phyloP scores from a whole-genome alignment of 1,140 invertebrate species.

The Caenorhabditis latens region DNA sequence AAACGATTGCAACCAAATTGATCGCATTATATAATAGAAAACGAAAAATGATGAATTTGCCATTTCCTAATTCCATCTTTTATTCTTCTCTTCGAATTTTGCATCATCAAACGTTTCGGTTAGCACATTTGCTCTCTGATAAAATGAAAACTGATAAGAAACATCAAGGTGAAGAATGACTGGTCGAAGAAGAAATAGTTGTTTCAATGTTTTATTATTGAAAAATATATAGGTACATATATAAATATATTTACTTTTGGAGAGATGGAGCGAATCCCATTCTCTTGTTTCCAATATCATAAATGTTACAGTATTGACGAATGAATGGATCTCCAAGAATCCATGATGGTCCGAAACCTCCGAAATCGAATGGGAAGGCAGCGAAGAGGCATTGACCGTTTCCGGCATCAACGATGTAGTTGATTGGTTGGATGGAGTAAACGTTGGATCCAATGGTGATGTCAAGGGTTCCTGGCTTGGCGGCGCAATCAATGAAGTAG shows the following conservation, averaged over 20 bases:
- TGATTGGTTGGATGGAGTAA: conserved; percentile 53
- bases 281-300: conserved; percentile 59
- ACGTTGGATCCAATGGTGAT: conserved; percentile 48
- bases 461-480: conserved; percentile 7
- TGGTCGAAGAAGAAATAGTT: not conserved
- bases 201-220: conserved; percentile 32
- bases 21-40: not conserved
- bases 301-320: conserved; percentile 59
- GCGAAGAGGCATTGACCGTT: conserved; percentile 50
- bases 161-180: not conserved
- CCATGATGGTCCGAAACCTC: conserved; percentile 59
- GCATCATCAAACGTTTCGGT: conserved; percentile 17
- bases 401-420: conserved; percentile 56
- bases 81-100: conserved; percentile 7
- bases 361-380: conserved; percentile 55
- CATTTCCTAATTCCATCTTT: not conserved
- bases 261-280: conserved; percentile 64
- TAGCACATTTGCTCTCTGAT: not conserved
- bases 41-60: not conserved
- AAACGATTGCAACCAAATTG: not conserved
- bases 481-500: conserved; percentile 38
- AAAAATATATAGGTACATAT: conserved; percentile 28
- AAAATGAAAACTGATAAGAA: not conserved
- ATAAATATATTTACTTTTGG: conserved; percentile 52
- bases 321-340: conserved; percentile 63